These are phyloP conservation scores for Melanocharis versteri DNA, from an alignment of 2,113 vertebrate genomes.

Conservation along the genomic window DNA sequence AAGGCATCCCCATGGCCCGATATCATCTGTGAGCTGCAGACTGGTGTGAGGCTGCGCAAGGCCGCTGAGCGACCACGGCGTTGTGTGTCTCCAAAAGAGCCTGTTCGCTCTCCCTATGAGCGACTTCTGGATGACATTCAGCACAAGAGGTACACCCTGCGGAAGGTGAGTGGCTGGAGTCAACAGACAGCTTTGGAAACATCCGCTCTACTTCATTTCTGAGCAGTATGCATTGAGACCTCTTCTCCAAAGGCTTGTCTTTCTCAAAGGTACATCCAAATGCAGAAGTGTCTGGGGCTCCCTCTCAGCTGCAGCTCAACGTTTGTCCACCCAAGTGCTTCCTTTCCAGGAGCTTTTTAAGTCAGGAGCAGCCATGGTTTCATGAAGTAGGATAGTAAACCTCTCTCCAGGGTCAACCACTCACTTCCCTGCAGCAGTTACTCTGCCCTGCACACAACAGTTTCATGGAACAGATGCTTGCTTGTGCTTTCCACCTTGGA, in stretches of 20 bases:
- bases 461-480: not conserved
- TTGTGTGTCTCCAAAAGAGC: fast-evolving
- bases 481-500: not conserved
- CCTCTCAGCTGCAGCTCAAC: not conserved
- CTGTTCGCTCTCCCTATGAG: slow-evolving; percentile 30
- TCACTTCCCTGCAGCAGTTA: not conserved
- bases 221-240: not conserved
- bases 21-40: slow-evolving; percentile 60
- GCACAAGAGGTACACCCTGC: slow-evolving; percentile 64
- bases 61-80: not conserved
- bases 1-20: slow-evolving; percentile 41
- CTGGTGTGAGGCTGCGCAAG: slow-evolving; percentile 53
- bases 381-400: not conserved
- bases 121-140: slow-evolving; percentile 70
- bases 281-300: not conserved
- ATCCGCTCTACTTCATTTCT: not conserved
- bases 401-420: not conserved
- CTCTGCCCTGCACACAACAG: not conserved
- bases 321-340: not conserved
- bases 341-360: not conserved
- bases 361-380: not conserved
- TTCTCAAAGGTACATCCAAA: not conserved
- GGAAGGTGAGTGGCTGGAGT: slow-evolving; percentile 56
- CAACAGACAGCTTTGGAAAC: not conserved
- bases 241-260: not conserved